Evolutionary conservation across 2,888 invertebrate genomes (phyloP), one percentile per base, ranked within the genome.

Genomic region (Gnatocerus cornutus): DNA sequence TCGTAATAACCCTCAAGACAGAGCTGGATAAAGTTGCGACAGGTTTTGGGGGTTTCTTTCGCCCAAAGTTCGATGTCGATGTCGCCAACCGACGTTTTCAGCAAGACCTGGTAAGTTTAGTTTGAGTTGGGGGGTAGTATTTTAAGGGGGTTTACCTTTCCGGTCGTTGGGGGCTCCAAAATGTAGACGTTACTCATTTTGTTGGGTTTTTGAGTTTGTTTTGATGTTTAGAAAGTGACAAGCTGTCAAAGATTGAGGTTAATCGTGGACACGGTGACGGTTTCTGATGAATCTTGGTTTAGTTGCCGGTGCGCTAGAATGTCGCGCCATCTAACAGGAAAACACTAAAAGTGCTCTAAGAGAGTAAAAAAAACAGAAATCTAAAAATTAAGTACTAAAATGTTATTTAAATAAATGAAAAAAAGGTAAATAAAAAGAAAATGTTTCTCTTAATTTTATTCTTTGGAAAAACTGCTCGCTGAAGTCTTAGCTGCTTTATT

Each of bases 61-160:
- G 97, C 91, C 99, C 99, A 99, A 82, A 99, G 86, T 85, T 99
- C 99, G 71, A 99, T 90, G 79, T 99, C 99, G 72, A 99, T 95
- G 79, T 99, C 98, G 3, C 99, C 99, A 0, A 93, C 95, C 39
- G 95, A 90, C 1, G 99, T 99, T 83, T 93, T 93, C 58, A 99
- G 81, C 2, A 98, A 86, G 33, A 99, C 95, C 97, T 98, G 79
- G 12, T 85, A 84, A 68, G 55, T 39, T n/a, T 4, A 7, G 59
- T 59, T 45, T 27, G 43, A 50, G n/a, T 10, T 29, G 3, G 12
- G 29, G 0, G 6, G 46, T 45, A 1, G 12, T 8, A 4, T 45
- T 45, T 1, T 12, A 1, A 43, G 52, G 2, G 1, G 4, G 1
- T 8, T n/a, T 89, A 97, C 97, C 89, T 99, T 98, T 78, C 98